Percentiles rank a stretch among this genome's conserved stretches.
Conservation (phyloP, 2,888 invertebrate genomes). For the Epistrophe eligans region DNA sequence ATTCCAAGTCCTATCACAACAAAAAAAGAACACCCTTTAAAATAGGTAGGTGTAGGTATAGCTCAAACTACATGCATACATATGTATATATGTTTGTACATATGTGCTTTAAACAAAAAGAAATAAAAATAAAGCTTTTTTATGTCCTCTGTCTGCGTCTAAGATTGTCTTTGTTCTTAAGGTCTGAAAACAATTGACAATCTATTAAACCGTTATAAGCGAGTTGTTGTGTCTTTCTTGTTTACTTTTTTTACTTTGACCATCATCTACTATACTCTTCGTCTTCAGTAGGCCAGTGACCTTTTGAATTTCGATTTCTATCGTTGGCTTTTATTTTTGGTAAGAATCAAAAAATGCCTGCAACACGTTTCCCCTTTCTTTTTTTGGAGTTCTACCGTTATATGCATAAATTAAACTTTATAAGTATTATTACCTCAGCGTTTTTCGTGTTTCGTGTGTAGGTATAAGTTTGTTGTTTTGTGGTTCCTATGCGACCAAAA, state of each 20-base stretch:
- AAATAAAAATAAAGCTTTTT: background rate
- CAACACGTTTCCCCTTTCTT: conserved; percentile 52
- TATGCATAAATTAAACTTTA: conserved; percentile 66
- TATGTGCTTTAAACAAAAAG: too few relatives aligned
- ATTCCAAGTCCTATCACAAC: background rate
- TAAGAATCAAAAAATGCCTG: conserved; percentile 4
- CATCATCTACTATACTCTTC: background rate
- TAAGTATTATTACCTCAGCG: conserved; percentile 51
- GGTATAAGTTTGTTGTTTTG: background rate
- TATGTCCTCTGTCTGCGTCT: background rate
- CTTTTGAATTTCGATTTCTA: conserved; percentile 73
- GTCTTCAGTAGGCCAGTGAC: conserved; percentile 51
- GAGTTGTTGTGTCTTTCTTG: conserved; percentile 7
- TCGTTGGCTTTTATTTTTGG: conserved; percentile 24
- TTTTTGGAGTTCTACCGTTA: conserved; percentile 58
- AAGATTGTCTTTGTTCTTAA: conserved; percentile 10
- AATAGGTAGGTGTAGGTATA: too few relatives aligned
- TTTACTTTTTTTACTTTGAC: conserved; percentile 10
- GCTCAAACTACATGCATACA: too few relatives aligned
- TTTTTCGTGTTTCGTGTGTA: background rate
- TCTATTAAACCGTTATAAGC: conserved; percentile 5
- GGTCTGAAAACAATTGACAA: background rate
- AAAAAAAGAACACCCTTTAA: conserved; percentile 11
- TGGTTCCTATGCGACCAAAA: conserved; percentile 41
- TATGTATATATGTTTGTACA: too few relatives aligned